A percentile compares a stretch with the other conserved stretches of the same genome.
Evolutionary conservation across 2,888 invertebrate genomes (phyloP).

Genomic region (Onthophagus sagittarius): DNA sequence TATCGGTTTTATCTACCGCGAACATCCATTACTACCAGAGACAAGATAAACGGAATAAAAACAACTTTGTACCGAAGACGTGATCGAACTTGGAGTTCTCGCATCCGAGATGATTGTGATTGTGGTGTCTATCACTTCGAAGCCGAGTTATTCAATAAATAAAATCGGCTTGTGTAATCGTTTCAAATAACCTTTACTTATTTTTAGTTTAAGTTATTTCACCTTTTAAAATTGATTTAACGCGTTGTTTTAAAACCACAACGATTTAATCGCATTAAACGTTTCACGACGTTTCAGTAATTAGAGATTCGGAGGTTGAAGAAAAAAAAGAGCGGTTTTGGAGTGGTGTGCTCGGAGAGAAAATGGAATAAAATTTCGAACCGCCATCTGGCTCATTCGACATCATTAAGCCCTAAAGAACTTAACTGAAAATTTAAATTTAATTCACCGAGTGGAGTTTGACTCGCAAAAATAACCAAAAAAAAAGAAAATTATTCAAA

Average conservation of each 20-base stretch:
- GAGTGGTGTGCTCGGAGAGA: background rate
- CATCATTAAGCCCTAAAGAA: background rate
- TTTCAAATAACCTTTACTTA: background rate
- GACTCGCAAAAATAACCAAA: background rate
- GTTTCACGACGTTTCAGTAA: background rate
- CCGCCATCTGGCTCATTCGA: background rate
- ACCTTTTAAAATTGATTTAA: background rate
- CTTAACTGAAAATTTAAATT: background rate
- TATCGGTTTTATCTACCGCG: background rate
- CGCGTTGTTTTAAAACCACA: background rate
- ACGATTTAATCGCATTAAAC: background rate
- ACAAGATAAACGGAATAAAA: background rate
- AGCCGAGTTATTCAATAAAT: background rate
- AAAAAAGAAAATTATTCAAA: background rate
- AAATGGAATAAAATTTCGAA: background rate
- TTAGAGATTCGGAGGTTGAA: background rate
- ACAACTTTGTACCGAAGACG: background rate
- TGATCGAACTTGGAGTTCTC: background rate
- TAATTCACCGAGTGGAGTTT: background rate
- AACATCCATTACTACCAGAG: background rate
- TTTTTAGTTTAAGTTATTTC: no score
- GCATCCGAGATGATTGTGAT: background rate
- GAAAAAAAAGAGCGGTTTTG: background rate
- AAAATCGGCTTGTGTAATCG: background rate
- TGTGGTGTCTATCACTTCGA: background rate